phyloP scores from a whole-genome alignment of 1,140 invertebrate species.

The Campoletis sonorensis region DNA sequence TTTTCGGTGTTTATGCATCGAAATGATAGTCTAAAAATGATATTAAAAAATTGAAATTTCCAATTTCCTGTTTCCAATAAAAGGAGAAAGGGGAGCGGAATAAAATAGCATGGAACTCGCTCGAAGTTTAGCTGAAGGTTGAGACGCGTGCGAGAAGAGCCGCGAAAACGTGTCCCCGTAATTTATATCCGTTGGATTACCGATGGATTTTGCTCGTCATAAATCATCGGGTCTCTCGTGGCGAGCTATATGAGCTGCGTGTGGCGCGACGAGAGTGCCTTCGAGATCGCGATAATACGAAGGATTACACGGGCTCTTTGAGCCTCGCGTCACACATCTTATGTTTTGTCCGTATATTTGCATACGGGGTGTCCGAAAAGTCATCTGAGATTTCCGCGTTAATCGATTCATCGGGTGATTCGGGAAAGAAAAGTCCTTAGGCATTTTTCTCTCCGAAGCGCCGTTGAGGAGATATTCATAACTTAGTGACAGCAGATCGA shows the following conservation, averaged over 20 bases:
- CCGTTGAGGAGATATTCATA: too few species aligned
- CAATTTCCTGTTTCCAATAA: not conserved
- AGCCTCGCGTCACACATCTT: slow-evolving; percentile 16
- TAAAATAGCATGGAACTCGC: not conserved
- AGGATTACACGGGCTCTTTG: slow-evolving; percentile 43
- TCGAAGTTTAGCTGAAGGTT: not conserved
- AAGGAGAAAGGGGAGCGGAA: not conserved
- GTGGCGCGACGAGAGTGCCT: slow-evolving; percentile 38
- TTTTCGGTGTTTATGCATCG: too few species aligned
- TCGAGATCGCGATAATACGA: slow-evolving; percentile 41
- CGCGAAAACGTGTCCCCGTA: slow-evolving; percentile 39
- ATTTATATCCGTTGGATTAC: slow-evolving; percentile 45
- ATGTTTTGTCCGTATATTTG: not conserved
- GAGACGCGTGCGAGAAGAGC: slow-evolving; percentile 6
- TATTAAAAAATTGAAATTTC: not conserved
- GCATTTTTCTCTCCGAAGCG: too few species aligned
- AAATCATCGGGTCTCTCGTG: slow-evolving; percentile 28
- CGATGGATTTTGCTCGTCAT: slow-evolving; percentile 45
- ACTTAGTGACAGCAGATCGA: too few species aligned
- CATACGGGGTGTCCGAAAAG: too few species aligned
- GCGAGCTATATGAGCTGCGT: slow-evolving; percentile 17
- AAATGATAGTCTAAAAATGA: too few species aligned
- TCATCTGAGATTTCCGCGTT: too few species aligned
- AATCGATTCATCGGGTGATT: too few species aligned
- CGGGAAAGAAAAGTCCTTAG: too few species aligned